A percentile compares a stretch with the other conserved stretches of the same genome.
These are phyloP conservation scores for Papilio elwesi DNA, from an alignment of 2,888 invertebrate species.

Conservation along the genomic window DNA sequence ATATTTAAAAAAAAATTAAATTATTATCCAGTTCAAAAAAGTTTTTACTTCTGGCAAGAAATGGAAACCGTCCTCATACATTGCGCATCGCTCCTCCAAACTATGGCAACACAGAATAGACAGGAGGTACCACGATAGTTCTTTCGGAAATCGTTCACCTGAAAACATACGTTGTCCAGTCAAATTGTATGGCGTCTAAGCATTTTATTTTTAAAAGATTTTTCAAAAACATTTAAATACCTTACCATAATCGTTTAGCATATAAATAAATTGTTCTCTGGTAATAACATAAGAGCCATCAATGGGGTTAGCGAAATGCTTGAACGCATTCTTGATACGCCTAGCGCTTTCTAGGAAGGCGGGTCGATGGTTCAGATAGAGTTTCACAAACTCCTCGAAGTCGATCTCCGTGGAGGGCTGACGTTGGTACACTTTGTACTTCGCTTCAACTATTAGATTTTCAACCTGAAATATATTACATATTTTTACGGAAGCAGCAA, in stretches of 20 bases:
- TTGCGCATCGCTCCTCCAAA: slow-evolving; percentile 68
- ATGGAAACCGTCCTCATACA: slow-evolving; percentile 63
- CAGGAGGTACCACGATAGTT: slow-evolving; percentile 70
- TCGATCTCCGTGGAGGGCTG: slow-evolving; percentile 81
- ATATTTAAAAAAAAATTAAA: too few relatives aligned
- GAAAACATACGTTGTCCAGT: slow-evolving; percentile 21
- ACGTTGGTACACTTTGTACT: slow-evolving; percentile 78
- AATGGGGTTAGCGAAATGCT: slow-evolving; percentile 62
- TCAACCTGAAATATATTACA: slow-evolving; percentile 64
- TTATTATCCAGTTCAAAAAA: neutral
- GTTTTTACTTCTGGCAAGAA: slow-evolving; percentile 68
- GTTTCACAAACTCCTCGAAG: slow-evolving; percentile 86
- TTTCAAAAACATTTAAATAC: too few relatives aligned
- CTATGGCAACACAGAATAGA: slow-evolving; percentile 68
- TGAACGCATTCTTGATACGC: slow-evolving; percentile 78
- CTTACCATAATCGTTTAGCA: slow-evolving; percentile 66
- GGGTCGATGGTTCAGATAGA: slow-evolving; percentile 87
- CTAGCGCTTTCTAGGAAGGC: slow-evolving; percentile 79
- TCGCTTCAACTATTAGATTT: slow-evolving; percentile 84
- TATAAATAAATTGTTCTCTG: slow-evolving; percentile 71
- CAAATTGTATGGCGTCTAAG: too few relatives aligned
- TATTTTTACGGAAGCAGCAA: neutral
- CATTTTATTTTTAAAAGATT: too few relatives aligned
- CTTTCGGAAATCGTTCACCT: slow-evolving; percentile 70
- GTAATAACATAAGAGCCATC: slow-evolving; percentile 54